Conservation (phyloP, 2,888 invertebrate genomes). For the Phaonia tiefii region DNA sequence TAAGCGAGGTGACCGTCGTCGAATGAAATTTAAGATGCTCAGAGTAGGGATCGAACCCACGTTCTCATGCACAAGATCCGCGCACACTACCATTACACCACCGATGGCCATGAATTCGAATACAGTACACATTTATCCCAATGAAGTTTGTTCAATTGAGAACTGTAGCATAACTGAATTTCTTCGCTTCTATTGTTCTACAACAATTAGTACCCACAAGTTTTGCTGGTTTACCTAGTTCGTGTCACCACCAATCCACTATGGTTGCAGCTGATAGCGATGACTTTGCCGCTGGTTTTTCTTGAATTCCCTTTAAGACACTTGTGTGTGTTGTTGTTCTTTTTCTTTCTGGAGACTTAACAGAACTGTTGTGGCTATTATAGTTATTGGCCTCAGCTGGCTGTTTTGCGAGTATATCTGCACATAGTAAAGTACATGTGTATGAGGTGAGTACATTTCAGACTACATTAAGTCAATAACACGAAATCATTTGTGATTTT, state of each 20-base stretch:
- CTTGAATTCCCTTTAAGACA: constrained; percentile 54
- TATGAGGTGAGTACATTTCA: constrained; percentile 4
- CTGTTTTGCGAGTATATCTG: too few species aligned
- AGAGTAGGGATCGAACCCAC: too few species aligned
- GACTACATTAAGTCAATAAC: constrained; percentile 13
- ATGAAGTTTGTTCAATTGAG: too few species aligned
- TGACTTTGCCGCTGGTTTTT: constrained; percentile 47
- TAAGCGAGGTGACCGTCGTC: too few species aligned
- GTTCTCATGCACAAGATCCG: too few species aligned
- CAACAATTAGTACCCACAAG: not conserved
- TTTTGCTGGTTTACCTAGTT: constrained; percentile 13
- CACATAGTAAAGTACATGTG: not conserved
- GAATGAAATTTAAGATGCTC: too few species aligned
- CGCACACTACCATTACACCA: too few species aligned
- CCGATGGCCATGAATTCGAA: too few species aligned
- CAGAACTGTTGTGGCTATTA: not conserved
- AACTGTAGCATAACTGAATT: too few species aligned
- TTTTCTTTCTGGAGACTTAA: not conserved
- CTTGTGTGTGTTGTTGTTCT: constrained; percentile 8
- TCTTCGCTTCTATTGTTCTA: too few species aligned
- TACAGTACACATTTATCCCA: too few species aligned
- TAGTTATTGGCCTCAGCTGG: not conserved
- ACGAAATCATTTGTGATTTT: constrained; percentile 10
- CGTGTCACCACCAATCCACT: not conserved
- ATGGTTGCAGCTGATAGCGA: constrained; percentile 25